Base-by-base conservation (phyloP, 2,797 vertebrate species). In the Cetoscarus ocellatus region DNA sequence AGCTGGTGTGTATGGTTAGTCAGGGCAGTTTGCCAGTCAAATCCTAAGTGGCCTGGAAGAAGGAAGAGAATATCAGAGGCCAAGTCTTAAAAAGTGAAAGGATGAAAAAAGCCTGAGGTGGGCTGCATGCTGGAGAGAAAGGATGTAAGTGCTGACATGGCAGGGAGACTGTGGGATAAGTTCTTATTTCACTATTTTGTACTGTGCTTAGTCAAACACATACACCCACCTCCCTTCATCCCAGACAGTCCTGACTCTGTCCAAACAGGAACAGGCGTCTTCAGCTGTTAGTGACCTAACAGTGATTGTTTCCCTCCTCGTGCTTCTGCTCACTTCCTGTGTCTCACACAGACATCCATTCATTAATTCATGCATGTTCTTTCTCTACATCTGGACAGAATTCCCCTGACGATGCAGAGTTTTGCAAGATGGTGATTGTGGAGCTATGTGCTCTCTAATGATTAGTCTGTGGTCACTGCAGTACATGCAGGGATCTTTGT, bases 1-100 rank as follows among this genome's bases (percentile, higher is more conserved):
- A 39, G 58, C 54, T 53, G 69, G 62, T 70, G 60, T 59, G 48
- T 39, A 15, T 39, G 60, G 49, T 35, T 54, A 70, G 61, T 56
- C 27, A 50, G 43, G 79, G 79, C 66, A 72, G 65, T 45, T 39
- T 85, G 79, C 82, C 80, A 85, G 75, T 48, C 64, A 67, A 76
- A 56, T 78, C 78, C 75, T 67, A 64, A 82, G 78, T 82, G 86
- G 77, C 62, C 58, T 69, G 61, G 66, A 76, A 87, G 68, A 68
- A 76, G 42, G 75, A 69, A 69, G 45, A 52, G 72, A 82, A 61
- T 19, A 52, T 67, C n/a, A 83, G 64, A 75, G 74, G 71, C 78
- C 65, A 72, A 70, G 68, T 73, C 57, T 75, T 75, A 67, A 61
- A 39, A 80, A 75, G 64, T 69, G 63, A 40, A 39, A 63, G 61